Evolutionary conservation across 2,888 invertebrate genomes (phyloP).

Genomic region (Nomada fabriciana): DNA sequence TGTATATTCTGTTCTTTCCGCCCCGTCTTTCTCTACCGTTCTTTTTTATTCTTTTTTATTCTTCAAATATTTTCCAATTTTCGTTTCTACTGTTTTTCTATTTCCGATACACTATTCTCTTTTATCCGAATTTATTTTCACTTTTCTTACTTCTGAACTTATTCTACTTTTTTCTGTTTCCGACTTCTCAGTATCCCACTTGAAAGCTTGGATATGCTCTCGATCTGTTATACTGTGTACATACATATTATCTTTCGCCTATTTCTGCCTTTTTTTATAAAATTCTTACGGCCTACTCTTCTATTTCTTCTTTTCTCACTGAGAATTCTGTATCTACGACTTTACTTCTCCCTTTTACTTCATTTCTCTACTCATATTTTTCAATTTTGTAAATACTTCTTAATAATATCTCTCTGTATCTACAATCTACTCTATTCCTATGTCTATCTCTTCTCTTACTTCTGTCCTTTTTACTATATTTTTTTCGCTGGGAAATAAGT

Average conservation of each 20-base stretch:
- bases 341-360: not conserved
- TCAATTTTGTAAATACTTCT: constrained; percentile 43
- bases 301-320: not conserved
- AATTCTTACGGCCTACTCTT: not conserved
- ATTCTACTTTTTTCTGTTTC: too few relatives aligned
- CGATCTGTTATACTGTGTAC: not conserved
- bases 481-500: not conserved
- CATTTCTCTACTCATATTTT: not conserved
- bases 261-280: not conserved
- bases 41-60: constrained; percentile 24
- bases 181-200: not conserved
- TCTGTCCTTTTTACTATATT: constrained; percentile 15
- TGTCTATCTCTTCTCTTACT: constrained; percentile 13
- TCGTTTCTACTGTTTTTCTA: not conserved
- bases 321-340: not conserved
- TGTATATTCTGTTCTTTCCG: constrained; percentile 4
- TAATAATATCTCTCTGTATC: constrained; percentile 13
- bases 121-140: constrained; percentile 29
- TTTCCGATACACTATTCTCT: constrained; percentile 1
- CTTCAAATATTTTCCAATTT: not conserved
- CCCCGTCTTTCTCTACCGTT: constrained; percentile 2
- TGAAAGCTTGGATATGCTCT: not conserved
- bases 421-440: not conserved
- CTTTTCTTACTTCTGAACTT: constrained; percentile 13
- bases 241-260: not conserved